Evolutionary conservation across 2,888 invertebrate genomes (phyloP), one percentile per base, ranked within the genome.

Genomic region (Cephalotes varians): DNA sequence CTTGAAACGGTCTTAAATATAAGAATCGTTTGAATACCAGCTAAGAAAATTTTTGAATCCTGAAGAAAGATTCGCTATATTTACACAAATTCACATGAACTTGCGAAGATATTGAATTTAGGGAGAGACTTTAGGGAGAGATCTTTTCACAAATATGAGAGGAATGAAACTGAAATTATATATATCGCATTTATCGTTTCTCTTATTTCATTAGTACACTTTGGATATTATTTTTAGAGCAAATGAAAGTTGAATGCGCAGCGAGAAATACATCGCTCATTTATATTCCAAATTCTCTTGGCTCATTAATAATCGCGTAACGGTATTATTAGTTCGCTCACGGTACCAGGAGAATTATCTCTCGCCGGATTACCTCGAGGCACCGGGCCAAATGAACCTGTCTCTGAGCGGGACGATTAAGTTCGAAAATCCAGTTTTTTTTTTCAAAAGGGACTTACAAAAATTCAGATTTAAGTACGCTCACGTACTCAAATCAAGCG

Each of bases 311-410:
- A 71, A 18, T 37, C 64, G 2, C 12, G 25, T 76, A 76, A 79
- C 77, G 77, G 77, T 79, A 79, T 69, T 76, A 76, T 76, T 44
- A 56, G 54, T 79, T 69, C n/a, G 51, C 65, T 21, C 69, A 40
- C 18, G 56, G 25, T 56, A 72, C 37, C 72, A 21, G 44, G 34
- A 56, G 56, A 77, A 44, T 18, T 54, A 77, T 18, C 28, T 21
- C 34, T 72, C 71, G 37, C 12, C 12, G 21, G 44, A 73, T 60
- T 67, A 77, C 12, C 65, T 54, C 56, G 18, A 56, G 34, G 28
- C 51, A 65, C 54, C 28, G 28, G 28, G 21, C 28, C 65, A 65
- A 65, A 62, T 40, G 0, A 40, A 31, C 21, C 18, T 69, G 34
- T 69, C 28, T 40, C 12, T 1, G 12, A 67, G 21, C 25, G 40